phyloP scores from a whole-genome alignment of 2,113 vertebrate species.

The Callospermophilus lateralis region DNA sequence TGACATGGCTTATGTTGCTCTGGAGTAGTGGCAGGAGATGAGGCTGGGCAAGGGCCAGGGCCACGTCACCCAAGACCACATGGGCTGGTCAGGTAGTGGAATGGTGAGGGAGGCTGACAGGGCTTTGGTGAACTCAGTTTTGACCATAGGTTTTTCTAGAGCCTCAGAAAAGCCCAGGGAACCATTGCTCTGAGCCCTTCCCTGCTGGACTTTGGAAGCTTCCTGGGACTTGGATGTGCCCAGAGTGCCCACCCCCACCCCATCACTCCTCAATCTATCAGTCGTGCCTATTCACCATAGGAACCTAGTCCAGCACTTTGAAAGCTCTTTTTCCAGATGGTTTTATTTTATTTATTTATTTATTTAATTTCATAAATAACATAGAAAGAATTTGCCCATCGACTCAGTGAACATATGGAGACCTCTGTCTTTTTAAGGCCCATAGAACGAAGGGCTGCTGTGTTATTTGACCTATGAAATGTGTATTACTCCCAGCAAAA shows the following conservation, averaged over 20 bases:
- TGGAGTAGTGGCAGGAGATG: background rate
- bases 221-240: background rate
- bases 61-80: background rate
- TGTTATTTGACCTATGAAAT: background rate
- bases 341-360: slow-evolving; percentile 23
- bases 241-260: background rate
- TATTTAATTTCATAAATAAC: background rate
- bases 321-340: slow-evolving; percentile 30
- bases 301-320: background rate
- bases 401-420: background rate
- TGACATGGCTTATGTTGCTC: background rate
- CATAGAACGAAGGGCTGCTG: background rate
- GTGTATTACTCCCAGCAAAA: background rate
- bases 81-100: background rate
- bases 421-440: background rate
- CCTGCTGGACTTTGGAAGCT: background rate
- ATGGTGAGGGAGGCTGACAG: background rate
- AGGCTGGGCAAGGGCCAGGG: background rate
- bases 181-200: background rate
- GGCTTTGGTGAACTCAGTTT: slow-evolving; percentile 56
- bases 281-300: background rate
- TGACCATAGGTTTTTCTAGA: background rate
- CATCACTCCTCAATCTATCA: background rate
- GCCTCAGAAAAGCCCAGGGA: slow-evolving; percentile 3
- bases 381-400: background rate